Evolutionary conservation across 2,113 vertebrate genomes (phyloP).

Genomic region (Addax nasomaculatus): DNA sequence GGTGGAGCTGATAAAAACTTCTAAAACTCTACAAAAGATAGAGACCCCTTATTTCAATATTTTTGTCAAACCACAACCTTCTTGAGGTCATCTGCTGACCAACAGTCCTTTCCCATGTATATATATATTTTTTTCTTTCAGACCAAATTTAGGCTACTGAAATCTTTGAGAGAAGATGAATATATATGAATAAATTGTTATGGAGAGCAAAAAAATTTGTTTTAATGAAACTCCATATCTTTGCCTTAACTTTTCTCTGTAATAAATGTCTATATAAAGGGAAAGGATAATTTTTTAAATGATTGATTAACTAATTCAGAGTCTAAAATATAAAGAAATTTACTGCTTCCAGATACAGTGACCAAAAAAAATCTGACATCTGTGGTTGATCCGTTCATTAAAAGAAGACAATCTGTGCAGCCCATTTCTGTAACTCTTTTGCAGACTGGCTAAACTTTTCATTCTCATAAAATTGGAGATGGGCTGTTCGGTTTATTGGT

Average conservation of each 20-base stretch:
- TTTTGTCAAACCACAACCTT: background rate
- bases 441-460: conserved; percentile 53
- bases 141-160: background rate
- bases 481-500: conserved; percentile 72
- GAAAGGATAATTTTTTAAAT: background rate
- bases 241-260: background rate
- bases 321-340: background rate
- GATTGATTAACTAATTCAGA: background rate
- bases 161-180: background rate
- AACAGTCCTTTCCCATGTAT: background rate
- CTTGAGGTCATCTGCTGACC: background rate
- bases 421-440: conserved; percentile 6
- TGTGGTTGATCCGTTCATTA: conserved; percentile 46
- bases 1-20: background rate
- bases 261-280: background rate
- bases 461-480: conserved; percentile 68
- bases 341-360: background rate
- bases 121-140: background rate
- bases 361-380: background rate
- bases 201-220: background rate
- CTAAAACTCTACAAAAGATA: background rate
- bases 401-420: conserved; percentile 58
- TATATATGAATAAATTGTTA: background rate
- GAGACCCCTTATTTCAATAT: background rate
- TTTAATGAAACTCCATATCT: background rate